Evolutionary conservation across 2,888 invertebrate genomes (phyloP).

Genomic region (Aleiodes leptofemur): DNA sequence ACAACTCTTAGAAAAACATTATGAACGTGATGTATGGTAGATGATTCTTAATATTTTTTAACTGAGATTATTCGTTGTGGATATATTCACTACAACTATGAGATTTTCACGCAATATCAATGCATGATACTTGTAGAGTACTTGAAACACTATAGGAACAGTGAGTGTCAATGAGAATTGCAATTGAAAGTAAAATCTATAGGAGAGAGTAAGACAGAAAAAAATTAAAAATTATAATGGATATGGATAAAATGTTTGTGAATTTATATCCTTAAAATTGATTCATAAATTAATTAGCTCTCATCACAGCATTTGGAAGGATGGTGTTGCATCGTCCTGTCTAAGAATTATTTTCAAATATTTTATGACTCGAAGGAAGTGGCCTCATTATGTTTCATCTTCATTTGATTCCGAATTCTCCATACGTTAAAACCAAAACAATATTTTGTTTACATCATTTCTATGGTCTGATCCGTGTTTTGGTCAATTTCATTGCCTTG

Average conservation of each 20-base stretch:
- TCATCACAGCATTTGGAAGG: slow-evolving; percentile 60
- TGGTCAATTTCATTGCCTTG: too few species aligned
- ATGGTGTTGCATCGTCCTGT: slow-evolving; percentile 50
- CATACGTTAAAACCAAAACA: too few species aligned
- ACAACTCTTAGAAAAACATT: not conserved
- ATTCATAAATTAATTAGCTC: slow-evolving; percentile 47
- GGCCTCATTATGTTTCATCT: too few species aligned
- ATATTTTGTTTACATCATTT: too few species aligned
- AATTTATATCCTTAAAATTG: slow-evolving; percentile 47
- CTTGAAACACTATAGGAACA: not conserved
- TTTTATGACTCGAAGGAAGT: slow-evolving; percentile 1
- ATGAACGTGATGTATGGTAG: slow-evolving; percentile 21
- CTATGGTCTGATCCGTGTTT: too few species aligned
- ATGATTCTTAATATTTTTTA: slow-evolving; percentile 1
- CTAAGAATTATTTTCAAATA: slow-evolving; percentile 32
- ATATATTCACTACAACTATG: slow-evolving; percentile 16
- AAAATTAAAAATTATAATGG: slow-evolving; percentile 31
- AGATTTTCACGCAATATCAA: slow-evolving; percentile 6
- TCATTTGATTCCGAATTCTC: too few species aligned
- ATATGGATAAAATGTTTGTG: slow-evolving; percentile 40
- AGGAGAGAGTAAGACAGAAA: not conserved
- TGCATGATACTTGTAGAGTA: not conserved
- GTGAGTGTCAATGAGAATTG: slow-evolving; percentile 22
- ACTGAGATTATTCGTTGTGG: slow-evolving; percentile 31
- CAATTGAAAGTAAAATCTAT: not conserved